Evolutionary conservation across 2,888 invertebrate genomes (phyloP), one percentile per base, ranked within the genome.

Genomic region (Rhorus exstirpatorius): DNA sequence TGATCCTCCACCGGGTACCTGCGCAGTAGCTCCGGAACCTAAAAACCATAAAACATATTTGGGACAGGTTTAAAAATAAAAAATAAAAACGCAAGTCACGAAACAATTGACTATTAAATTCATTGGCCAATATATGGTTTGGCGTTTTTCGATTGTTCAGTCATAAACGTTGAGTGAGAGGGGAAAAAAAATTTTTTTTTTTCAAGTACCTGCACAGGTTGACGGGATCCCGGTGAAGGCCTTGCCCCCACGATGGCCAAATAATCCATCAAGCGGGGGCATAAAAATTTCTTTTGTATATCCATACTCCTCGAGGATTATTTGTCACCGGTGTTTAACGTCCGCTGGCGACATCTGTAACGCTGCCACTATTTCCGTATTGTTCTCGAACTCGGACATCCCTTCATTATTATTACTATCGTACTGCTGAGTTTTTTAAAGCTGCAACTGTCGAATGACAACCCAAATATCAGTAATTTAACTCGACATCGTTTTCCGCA

Each of bases 1-100:
- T 99, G 99, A 93, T 99, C 98, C 88, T 98, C 97, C 24, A 98
- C 95, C 0, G 99, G 99, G 93, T 99, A 99, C n/a, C 98, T 96
- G 19, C 99, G 96, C 74, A 99, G 94, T 71, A 99, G 94, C 93
- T 99, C 99, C 12, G 99, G 99, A 10, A 97, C 96, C 96, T 98
- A 93, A 10, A 88, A 76, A 61, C 94, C 93, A 49, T 92, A 68
- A 90, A 88, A 46, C 17, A 17, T 12, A 2, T n/a, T 24, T 21
- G 31, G 14, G 10, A 17, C 17, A 19, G 3, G 8, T 41, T 44
- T 8, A 53, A 63, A 63, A 58, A 14, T 41, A 0, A 53, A n/a
- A 31, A 53, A 49, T 41, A 38, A 55, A 0, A 49, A 49, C 6
- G 14, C 17, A 49, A 49, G n/a, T 31, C 31, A 31, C 31, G 31